Conservation (phyloP, 53 echinoderm and acorn worm genomes). For the Antedon mediterranea region DNA sequence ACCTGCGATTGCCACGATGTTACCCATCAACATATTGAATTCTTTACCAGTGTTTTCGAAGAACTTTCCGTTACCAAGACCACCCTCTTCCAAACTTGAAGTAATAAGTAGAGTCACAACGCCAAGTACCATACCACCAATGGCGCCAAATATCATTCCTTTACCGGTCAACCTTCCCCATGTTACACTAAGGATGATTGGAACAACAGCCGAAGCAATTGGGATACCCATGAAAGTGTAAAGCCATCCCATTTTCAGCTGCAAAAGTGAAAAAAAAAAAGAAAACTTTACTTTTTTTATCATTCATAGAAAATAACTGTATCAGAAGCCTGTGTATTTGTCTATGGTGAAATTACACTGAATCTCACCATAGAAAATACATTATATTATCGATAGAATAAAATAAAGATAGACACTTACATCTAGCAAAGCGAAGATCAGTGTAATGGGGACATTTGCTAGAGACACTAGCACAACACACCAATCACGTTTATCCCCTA, state of each 20-base stretch:
- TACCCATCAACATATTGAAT: conserved; percentile 78
- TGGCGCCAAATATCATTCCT: conserved; percentile 66
- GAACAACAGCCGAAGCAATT: conserved; percentile 76
- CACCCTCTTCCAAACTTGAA: conserved; percentile 1
- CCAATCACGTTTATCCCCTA: conserved; percentile 71
- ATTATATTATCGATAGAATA: too few species aligned
- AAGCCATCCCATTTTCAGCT: conserved; percentile 71
- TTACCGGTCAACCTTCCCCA: conserved; percentile 64
- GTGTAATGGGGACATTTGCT: conserved; percentile 64
- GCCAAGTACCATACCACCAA: conserved; percentile 44
- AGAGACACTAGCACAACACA: conserved; percentile 68
- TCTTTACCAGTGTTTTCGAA: conserved; percentile 7
- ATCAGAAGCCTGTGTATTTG: too few species aligned
- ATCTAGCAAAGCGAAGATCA: conserved; percentile 52
- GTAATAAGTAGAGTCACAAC: conserved; percentile 49
- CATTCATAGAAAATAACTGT: too few species aligned
- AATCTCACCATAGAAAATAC: too few species aligned
- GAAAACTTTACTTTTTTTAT: not conserved
- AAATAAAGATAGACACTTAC: conserved; percentile 18
- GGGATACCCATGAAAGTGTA: conserved; percentile 91
- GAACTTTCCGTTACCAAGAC: not conserved
- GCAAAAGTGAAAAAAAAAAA: not conserved
- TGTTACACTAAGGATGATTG: conserved; percentile 60
- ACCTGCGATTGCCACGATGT: conserved; percentile 53
- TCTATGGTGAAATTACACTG: too few species aligned